Percentiles rank a stretch among this genome's conserved stretches.
These are phyloP conservation scores for Callochromis pleurospilus DNA, from an alignment of 2,113 vertebrate genomes.

Conservation along the genomic window DNA sequence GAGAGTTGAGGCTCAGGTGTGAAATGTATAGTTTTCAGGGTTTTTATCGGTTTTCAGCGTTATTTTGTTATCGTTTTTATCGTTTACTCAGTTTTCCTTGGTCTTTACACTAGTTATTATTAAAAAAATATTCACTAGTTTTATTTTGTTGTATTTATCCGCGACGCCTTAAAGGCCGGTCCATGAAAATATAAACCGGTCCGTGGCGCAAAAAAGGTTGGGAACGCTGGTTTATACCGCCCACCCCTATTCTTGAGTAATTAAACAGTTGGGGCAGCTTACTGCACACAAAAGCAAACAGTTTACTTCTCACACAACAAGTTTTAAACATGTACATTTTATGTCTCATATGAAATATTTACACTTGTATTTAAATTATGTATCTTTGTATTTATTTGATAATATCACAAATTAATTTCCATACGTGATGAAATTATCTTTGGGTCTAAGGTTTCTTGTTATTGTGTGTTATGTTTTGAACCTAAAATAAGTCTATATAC, in stretches of 20 bases:
- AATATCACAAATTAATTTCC: background rate
- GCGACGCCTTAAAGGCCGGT: no score
- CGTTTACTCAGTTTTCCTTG: no score
- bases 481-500: background rate
- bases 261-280: background rate
- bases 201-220: no score
- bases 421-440: background rate
- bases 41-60: no score
- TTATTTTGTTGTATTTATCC: no score
- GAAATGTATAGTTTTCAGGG: no score
- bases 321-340: background rate
- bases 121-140: no score
- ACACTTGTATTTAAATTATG: background rate
- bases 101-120: no score
- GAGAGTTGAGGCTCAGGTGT: no score
- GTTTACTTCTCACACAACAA: background rate
- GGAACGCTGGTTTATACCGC: no score
- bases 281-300: background rate
- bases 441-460: background rate
- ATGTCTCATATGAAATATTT: background rate
- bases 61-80: no score
- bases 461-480: background rate
- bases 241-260: background rate
- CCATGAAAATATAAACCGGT: no score
- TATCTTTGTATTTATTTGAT: background rate